Conservation (phyloP, 2,797 vertebrate genomes). For the Heteromormyrus szaboi region DNA sequence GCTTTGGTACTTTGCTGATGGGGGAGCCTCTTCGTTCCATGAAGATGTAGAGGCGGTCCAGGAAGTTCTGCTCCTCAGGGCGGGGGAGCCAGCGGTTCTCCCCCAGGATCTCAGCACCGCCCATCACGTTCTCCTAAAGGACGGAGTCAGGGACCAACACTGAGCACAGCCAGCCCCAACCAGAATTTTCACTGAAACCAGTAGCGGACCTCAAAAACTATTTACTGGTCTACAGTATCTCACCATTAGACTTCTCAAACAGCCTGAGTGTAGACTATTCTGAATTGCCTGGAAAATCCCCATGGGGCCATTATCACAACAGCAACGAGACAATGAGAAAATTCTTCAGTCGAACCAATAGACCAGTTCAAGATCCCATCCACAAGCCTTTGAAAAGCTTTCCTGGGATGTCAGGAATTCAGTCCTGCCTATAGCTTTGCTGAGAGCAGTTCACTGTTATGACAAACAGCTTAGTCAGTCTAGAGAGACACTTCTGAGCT, state of each 20-base stretch:
- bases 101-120: constrained; percentile 56
- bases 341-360: background rate
- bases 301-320: background rate
- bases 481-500: background rate
- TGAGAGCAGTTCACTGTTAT: background rate
- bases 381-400: background rate
- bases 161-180: background rate
- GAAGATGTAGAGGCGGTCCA: constrained; percentile 63
- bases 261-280: background rate
- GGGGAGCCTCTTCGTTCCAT: constrained; percentile 62
- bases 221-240: background rate
- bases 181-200: background rate
- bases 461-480: background rate
- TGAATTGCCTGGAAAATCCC: background rate
- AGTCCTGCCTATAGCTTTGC: background rate
- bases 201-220: background rate
- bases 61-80: constrained; percentile 69
- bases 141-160: background rate
- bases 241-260: background rate
- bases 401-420: background rate
- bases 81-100: constrained; percentile 63
- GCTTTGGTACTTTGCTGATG: constrained; percentile 71
- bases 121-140: constrained; percentile 62
- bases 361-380: background rate
- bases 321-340: background rate